phyloP scores from a whole-genome alignment of 2,113 vertebrate species.

The Stictonetta naevosa region DNA sequence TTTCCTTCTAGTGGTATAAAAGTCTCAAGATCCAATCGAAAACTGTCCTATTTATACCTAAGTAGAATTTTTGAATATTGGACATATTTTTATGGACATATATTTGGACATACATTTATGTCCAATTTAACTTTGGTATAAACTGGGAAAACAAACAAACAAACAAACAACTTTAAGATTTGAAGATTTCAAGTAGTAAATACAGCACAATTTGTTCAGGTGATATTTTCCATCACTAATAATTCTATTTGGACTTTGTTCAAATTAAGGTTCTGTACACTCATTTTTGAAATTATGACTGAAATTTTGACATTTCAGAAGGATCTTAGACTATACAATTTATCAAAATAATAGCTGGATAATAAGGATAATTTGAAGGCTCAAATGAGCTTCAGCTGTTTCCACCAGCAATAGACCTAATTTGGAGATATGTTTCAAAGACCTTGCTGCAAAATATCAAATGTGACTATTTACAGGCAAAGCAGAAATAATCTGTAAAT shows the following conservation, averaged over 20 bases:
- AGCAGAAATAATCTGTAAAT: neutral
- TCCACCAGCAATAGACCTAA: neutral
- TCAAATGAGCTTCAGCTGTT: neutral
- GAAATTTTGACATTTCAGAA: neutral
- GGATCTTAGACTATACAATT: neutral
- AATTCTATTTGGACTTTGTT: neutral
- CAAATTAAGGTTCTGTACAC: neutral
- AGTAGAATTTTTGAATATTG: neutral
- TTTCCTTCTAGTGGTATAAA: neutral
- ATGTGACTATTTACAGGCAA: neutral
- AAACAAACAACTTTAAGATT: neutral
- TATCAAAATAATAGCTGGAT: neutral
- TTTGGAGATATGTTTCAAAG: neutral
- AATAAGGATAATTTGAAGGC: neutral
- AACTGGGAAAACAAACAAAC: neutral
- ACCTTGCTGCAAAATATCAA: neutral
- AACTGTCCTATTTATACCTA: neutral
- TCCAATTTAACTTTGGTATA: fast-evolving
- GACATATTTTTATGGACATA: no score
- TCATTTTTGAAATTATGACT: neutral
- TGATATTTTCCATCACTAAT: no score
- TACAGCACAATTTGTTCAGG: neutral
- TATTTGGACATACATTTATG: fast-evolving
- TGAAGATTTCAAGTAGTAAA: neutral
- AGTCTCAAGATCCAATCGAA: neutral